Evolutionary conservation across 1,140 invertebrate species (phyloP).

Genomic region (Antheraea mylitta): DNA sequence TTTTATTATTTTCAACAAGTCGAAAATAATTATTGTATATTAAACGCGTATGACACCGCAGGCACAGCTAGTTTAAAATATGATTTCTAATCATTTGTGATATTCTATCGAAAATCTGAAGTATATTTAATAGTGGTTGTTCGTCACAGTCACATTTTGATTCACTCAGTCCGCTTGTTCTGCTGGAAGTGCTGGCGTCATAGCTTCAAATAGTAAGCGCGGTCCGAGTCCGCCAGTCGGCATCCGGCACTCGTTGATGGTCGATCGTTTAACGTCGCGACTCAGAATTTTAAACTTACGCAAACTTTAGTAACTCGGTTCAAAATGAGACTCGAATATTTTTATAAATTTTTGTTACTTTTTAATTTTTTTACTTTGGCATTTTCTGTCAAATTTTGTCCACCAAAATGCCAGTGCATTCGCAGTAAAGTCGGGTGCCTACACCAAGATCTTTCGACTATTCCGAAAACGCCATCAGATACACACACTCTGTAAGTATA

Average conservation of each 20-base stretch:
- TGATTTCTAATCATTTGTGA: too few relatives aligned
- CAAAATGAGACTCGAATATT: constrained; percentile 26
- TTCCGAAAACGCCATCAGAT: constrained; percentile 50
- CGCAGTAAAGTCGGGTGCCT: constrained; percentile 51
- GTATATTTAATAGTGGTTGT: too few relatives aligned
- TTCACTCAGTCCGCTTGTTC: too few relatives aligned
- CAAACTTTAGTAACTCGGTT: constrained; percentile 8
- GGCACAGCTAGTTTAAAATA: too few relatives aligned
- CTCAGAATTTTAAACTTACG: constrained; percentile 8
- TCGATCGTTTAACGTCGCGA: constrained; percentile 7
- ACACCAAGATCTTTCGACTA: constrained; percentile 48
- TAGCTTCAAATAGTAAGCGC: too few relatives aligned
- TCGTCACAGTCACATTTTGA: too few relatives aligned
- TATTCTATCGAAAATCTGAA: too few relatives aligned
- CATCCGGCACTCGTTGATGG: constrained; percentile 22
- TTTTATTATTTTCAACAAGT: too few relatives aligned
- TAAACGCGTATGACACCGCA: too few relatives aligned
- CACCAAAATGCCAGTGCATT: constrained; percentile 52
- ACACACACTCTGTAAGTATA: constrained; percentile 60
- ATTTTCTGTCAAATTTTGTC: constrained; percentile 38
- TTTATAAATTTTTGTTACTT: constrained; percentile 44
- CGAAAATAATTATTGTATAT: too few relatives aligned
- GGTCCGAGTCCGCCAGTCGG: constrained; percentile 3
- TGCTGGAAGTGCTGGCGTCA: too few relatives aligned
- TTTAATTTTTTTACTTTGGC: constrained; percentile 33